Evolutionary conservation across 1,140 invertebrate species (phyloP), one percentile per base, ranked within the genome.

Genomic region (Bombus cullumanus): DNA sequence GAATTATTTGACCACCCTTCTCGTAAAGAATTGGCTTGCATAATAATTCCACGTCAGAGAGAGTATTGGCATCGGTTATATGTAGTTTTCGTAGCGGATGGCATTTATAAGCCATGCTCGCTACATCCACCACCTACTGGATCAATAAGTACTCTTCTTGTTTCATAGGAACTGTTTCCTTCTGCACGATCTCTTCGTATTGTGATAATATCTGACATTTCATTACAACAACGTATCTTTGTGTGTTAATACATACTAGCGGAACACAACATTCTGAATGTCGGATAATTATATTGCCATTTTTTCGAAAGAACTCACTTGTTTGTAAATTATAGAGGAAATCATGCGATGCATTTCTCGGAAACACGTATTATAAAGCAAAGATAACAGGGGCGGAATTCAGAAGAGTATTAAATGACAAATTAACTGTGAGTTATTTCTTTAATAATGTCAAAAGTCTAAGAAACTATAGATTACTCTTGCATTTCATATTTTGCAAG

Each of bases 111-210:
- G 75, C 59, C 68, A 4, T 31, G 68, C 34, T 78, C 39, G 81
- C 53, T 87, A 76, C 69, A 87, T 87, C 62, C 37, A 84, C 66
- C 47, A 57, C 37, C 64, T 73, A 77, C 39, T 83, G 68, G 85
- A 88, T 88, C 87, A 83, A 88, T 86, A 86, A 87, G 59, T 59
- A 57, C 74, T 86, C 85, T 88, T 88, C 85, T 88, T 83, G 85
- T 88, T 77, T 83, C 59, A 37, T 78, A 86, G 85, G 75, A 82
- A 83, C 66, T 39, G 34, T 83, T 73, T 83, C 59, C 59, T 86
- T 47, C 79, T 68, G 34, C 12, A 72, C 43, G 28, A 83, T 77
- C 62, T 66, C 57, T 78, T 8, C 25, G 10, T 59, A 41, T 59
- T 71, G n/a, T 43, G n/a, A 78, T 57, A 25, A 68, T 69, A 53